phyloP scores from a whole-genome alignment of 2,113 vertebrate genomes.

The Sarotherodon lohbergeri region DNA sequence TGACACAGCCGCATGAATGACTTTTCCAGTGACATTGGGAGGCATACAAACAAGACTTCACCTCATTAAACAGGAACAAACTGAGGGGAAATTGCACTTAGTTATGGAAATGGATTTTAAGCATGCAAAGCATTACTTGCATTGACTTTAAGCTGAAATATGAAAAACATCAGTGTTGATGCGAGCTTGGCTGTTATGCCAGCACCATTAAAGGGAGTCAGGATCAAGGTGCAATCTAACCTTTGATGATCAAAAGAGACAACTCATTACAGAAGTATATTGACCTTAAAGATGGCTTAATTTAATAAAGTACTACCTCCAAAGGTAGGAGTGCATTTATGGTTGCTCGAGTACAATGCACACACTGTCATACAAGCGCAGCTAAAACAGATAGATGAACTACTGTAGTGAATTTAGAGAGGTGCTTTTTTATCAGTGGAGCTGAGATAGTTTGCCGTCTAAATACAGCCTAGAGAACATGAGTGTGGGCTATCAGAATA shows the following conservation, averaged over 20 bases:
- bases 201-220: conserved; percentile 61
- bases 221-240: conserved; percentile 63
- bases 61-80: conserved; percentile 99
- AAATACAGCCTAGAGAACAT: neutral
- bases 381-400: conserved; percentile 44
- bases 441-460: neutral
- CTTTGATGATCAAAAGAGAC: conserved; percentile 73
- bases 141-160: conserved; percentile 83
- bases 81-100: conserved; percentile 99
- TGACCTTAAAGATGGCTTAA: conserved; percentile 72
- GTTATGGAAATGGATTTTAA: conserved; percentile 99
- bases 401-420: conserved; percentile 5
- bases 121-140: conserved; percentile 97
- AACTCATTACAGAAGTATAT: conserved; percentile 75
- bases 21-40: conserved; percentile 98
- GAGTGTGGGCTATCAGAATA: neutral
- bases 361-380: conserved; percentile 29
- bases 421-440: neutral
- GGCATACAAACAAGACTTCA: conserved; percentile 99
- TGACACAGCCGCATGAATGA: conserved; percentile 91
- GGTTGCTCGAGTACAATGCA: conserved; percentile 35
- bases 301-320: conserved; percentile 65
- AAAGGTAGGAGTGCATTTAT: conserved; percentile 51
- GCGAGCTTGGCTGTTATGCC: conserved; percentile 57
- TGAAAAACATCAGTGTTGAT: conserved; percentile 76